Evolutionary conservation across 2,797 vertebrate species (phyloP), one percentile per base, ranked within the genome.

Genomic region (Galagoides demidoff): DNA sequence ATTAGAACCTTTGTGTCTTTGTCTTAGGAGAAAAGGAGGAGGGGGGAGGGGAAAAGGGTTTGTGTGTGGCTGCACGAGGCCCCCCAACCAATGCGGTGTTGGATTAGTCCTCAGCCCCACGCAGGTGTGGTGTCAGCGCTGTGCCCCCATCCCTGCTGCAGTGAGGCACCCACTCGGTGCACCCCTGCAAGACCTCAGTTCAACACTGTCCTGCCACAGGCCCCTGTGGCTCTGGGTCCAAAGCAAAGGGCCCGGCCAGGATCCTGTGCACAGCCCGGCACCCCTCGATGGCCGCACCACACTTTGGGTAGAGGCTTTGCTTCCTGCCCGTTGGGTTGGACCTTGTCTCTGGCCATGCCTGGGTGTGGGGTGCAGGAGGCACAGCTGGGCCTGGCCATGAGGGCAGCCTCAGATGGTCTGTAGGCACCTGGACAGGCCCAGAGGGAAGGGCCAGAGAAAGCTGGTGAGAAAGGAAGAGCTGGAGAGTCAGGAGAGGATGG

Each of bases 371-470:
- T n/a, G 17, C 37, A 1, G 71, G 29, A 34, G 63, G 43, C 39
- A 19, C 22, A n/a, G 59, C 4, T 49, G 11, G 43, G 45, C 12
- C 37, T 0, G 0, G 31, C 19, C 43, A 4, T 13, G 0, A 4
- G 59, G 74, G 39, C 13, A 10, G 81, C 17, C 49, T 3, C n/a
- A 2, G 63, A n/a, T 25, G 25, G 73, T 27, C 68, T 5, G 0
- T 31, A 0, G 1, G 43, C 34, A 10, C 45, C 16, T 11, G 23
- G 45, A 12, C 17, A 3, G 49, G 43, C 34, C 37, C 64, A 39
- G 74, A 25, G 73, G 29, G 9, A 16, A 8, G 37, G 64, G n/a
- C 59, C 52, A 61, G 63, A 31, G 59, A 11, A 17, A n/a, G 14
- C 13, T 12, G 5, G 4, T 6, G 22, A 8, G 29, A 20, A 23